Evolutionary conservation across 2,113 vertebrate genomes (phyloP), one percentile per base, ranked within the genome.

Genomic region (Oncorhynchus clarkii): DNA sequence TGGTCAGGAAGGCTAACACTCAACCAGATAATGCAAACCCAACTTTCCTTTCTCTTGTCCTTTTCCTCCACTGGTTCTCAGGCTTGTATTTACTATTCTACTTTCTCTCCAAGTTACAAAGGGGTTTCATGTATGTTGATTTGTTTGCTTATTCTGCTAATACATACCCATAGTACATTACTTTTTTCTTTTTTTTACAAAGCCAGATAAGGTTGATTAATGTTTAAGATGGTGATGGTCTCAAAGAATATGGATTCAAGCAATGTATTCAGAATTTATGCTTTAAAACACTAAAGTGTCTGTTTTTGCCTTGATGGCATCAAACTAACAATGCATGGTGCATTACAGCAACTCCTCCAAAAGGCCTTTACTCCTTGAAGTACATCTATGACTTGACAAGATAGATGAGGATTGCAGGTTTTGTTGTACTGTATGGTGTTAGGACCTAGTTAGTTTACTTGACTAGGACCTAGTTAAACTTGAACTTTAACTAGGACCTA

Each of bases 1-100:
- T 90, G 97, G 97, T 81, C 97, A 98, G 84, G 96, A 98, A 86
- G 96, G 96, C 80, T 98, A 92, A 95, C n/a, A 2, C 75, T 75
- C 26, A 24, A 54, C 29, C 24, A 62, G 22, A 62, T 24, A 62
- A 22, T 22, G 20, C 59, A 9, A 22, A 24, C 7, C 3, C 39
- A n/a, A 49, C 60, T 54, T 16, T 11, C 12, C 22, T 49, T 72
- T 3, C n/a, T 49, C 9, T 39, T 31, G 11, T n/a, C 45, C 20
- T 34, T 34, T n/a, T 70, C 9, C 71, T 39, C 31, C 12, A 39
- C 54, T 57, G 51, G 22, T 12, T 29, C 45, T 54, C 6, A 81
- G 71, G 70, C 22, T 76, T 4, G 22, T 9, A 12, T 11, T 45
- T 73, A 75, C 77, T 84, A 31, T 2, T 67, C 77, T 85, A 31